phyloP scores from a whole-genome alignment of 2,113 vertebrate species.

The Semicossyphus pulcher region DNA sequence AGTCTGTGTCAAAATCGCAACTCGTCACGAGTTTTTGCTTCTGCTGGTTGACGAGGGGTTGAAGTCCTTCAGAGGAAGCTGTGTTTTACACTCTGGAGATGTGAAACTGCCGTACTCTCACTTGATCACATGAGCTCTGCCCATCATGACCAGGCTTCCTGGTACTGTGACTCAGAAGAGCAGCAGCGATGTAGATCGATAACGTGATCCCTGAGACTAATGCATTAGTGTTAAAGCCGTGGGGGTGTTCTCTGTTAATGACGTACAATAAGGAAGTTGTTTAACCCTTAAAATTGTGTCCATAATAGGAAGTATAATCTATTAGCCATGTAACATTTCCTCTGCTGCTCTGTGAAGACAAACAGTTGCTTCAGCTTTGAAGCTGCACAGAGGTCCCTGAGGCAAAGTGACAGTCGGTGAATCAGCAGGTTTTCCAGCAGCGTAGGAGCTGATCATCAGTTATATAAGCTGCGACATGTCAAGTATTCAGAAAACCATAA shows the following conservation, averaged over 20 bases:
- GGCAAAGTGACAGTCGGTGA: not conserved
- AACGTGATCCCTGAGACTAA: not conserved
- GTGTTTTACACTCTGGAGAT: too few species aligned
- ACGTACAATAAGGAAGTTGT: not conserved
- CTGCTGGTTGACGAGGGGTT: not conserved
- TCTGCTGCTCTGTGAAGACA: not conserved
- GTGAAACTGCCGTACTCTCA: too few species aligned
- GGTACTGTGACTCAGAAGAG: constrained; percentile 10
- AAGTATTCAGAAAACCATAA: not conserved
- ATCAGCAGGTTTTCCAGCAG: not conserved
- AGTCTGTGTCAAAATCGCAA: not conserved
- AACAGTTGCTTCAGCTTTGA: not conserved
- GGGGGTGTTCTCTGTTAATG: not conserved
- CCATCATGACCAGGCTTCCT: not conserved
- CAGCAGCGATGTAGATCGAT: not conserved
- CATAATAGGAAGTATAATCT: not conserved
- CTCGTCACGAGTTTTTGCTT: not conserved
- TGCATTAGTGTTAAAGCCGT: not conserved
- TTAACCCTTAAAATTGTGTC: too few species aligned
- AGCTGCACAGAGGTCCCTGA: not conserved
- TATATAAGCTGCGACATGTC: constrained; percentile 11
- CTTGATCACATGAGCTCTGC: not conserved
- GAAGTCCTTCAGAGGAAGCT: too few species aligned
- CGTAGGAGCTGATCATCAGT: not conserved
- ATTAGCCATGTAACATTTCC: not conserved